Percentiles rank a stretch among this genome's conserved stretches.
Evolutionary conservation across 2,888 invertebrate genomes (phyloP).

Genomic region (Pegoplata infirma): DNA sequence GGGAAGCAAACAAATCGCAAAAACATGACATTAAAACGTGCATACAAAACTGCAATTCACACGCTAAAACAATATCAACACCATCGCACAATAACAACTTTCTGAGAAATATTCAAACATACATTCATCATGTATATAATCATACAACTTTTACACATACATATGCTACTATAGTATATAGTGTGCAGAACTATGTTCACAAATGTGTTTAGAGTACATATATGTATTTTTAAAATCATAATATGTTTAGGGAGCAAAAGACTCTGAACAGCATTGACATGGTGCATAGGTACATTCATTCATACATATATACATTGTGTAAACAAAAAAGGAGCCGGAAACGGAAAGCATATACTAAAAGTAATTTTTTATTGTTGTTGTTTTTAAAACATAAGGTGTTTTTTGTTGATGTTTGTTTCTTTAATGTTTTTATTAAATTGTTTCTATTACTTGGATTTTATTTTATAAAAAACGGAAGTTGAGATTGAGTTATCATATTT

Average conservation of each 20-base stretch:
- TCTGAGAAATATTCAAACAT: not conserved
- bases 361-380: not conserved
- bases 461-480: too few species aligned
- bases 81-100: slow-evolving; percentile 7
- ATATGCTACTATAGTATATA: not conserved
- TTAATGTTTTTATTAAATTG: not conserved
- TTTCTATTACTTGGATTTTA: not conserved
- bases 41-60: slow-evolving; percentile 44
- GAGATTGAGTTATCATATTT: too few species aligned
- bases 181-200: not conserved
- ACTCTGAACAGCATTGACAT: too few species aligned
- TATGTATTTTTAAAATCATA: slow-evolving; percentile 18
- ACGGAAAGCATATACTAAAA: slow-evolving; percentile 2
- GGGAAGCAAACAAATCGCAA: not conserved
- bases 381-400: not conserved
- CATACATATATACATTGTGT: not conserved
- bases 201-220: not conserved
- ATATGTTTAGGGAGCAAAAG: not conserved
- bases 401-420: not conserved
- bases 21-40: slow-evolving; percentile 50
- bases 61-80: slow-evolving; percentile 52
- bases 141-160: too few species aligned
- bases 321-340: not conserved
- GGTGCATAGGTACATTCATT: too few species aligned
- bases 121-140: too few species aligned